Conservation (phyloP, 2,888 invertebrate species). For the Mystacides longicornis region DNA sequence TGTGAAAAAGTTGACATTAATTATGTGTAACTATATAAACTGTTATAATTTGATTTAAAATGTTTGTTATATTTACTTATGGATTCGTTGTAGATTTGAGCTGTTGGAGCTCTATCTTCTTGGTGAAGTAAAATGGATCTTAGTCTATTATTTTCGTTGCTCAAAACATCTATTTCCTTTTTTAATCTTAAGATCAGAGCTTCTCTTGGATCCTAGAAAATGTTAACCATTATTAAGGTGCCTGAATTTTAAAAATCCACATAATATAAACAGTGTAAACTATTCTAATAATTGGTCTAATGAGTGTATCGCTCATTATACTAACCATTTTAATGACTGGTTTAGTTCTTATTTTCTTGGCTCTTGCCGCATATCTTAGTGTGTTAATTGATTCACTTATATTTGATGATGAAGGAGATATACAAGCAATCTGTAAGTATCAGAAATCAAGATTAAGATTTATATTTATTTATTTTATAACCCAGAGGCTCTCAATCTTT, state of each 20-base stretch:
- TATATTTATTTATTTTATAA: background rate
- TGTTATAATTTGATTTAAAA: background rate
- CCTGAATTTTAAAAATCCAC: background rate
- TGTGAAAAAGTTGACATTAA: no score
- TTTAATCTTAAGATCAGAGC: constrained; percentile 83
- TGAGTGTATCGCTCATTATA: background rate
- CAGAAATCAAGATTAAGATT: background rate
- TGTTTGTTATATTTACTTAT: constrained; percentile 8
- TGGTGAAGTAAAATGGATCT: constrained; percentile 65
- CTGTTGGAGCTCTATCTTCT: constrained; percentile 37
- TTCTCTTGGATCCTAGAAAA: constrained; percentile 76
- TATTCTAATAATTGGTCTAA: background rate
- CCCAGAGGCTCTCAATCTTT: no score
- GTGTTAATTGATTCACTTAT: constrained; percentile 85
- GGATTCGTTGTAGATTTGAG: constrained; percentile 8
- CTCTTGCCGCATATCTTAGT: constrained; percentile 82
- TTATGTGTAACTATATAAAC: no score
- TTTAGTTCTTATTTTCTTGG: constrained; percentile 87
- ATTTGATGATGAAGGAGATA: constrained; percentile 83
- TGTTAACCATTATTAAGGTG: background rate
- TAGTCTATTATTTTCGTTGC: constrained; percentile 84
- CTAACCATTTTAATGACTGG: constrained; percentile 87
- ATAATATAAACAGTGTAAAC: background rate
- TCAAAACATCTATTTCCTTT: constrained; percentile 75
- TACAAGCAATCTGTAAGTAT: constrained; percentile 75